Base-by-base conservation (phyloP, 2,113 vertebrate species). In the Megaceryle maxima region DNA sequence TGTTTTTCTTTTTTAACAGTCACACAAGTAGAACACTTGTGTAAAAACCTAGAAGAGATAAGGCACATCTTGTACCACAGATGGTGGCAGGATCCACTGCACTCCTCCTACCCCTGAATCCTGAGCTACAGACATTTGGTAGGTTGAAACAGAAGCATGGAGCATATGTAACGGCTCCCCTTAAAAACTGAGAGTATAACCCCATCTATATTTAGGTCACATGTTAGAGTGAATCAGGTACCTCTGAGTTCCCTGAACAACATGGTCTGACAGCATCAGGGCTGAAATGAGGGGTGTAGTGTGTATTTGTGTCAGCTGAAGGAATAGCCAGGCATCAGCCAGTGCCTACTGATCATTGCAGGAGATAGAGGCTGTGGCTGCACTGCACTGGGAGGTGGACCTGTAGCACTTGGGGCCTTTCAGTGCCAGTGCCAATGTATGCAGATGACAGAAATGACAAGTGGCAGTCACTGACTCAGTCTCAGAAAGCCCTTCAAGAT, bases 61-160 rank as follows among this genome's bases (percentile, higher is more conserved):
- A 95, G 25, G 43, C 35, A 87, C 62, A 87, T 78, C 60, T 82
- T 89, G 70, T 57, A 35, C 10, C 48, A 60, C 84, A 91, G 89
- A 76, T 79, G 74, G 74, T 88, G 51, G 51, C 37, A 81, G 37
- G n/a, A 46, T 26, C 17, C 22, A 33, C 6, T 4, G 2, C 35
- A 37, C 6, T 67, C 26, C 14, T 83, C 63, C 68, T 48, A 26
- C 3, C 9, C 11, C 26, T 51, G 51, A 81, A 87, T 63, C 26
- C 56, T 63, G n/a, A 93, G 46, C 35, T 67, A 43, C 56, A 74
- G 64, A n/a, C 33, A 15, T 83, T 80, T 41, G 15, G 16, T 20
- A 26, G 21, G 11, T 41, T 11, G 35, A 88, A 92, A 76, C 4
- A n/a, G 6, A 33, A 11, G 3, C 10, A 6, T 41, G 11, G 7